Conservation (phyloP, 1,140 invertebrate species). For the Apis dorsata region DNA sequence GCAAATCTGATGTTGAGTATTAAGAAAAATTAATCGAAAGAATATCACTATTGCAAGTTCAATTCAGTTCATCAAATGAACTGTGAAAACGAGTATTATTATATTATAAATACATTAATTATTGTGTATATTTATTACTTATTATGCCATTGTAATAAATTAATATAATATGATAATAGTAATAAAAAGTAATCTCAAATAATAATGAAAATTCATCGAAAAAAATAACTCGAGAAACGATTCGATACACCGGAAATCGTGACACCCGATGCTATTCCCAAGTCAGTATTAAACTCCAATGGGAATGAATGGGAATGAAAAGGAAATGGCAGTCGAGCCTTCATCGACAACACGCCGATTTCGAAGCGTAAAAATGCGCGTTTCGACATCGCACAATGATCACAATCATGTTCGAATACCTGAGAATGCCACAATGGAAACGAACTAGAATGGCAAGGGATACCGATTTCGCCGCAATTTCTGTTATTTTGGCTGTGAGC, state of each 20-base stretch:
- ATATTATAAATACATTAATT: too few species aligned
- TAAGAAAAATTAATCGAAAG: too few species aligned
- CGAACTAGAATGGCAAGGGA: neutral
- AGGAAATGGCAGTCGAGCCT: slow-evolving; percentile 35
- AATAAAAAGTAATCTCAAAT: too few species aligned
- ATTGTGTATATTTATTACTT: too few species aligned
- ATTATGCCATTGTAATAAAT: too few species aligned
- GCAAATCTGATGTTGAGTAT: too few species aligned
- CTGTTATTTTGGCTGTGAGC: slow-evolving; percentile 46
- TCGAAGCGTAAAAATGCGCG: slow-evolving; percentile 29
- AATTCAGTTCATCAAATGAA: too few species aligned
- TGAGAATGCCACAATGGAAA: slow-evolving; percentile 23
- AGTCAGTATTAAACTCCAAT: slow-evolving; percentile 59
- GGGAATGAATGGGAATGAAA: slow-evolving; percentile 20
- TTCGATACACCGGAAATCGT: slow-evolving; percentile 8
- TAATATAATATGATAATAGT: too few species aligned
- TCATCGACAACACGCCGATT: slow-evolving; percentile 11
- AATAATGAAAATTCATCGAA: too few species aligned
- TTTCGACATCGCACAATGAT: slow-evolving; percentile 37
- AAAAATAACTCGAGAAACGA: slow-evolving; percentile 21
- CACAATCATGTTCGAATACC: neutral
- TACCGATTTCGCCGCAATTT: slow-evolving; percentile 55
- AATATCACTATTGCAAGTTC: too few species aligned
- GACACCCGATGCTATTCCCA: slow-evolving; percentile 38
- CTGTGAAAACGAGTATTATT: too few species aligned